Percentiles rank a stretch among this genome's conserved stretches.
These are phyloP conservation scores for Rugalucina vietnamica DNA, from an alignment of 2,888 invertebrate species.

Conservation along the genomic window DNA sequence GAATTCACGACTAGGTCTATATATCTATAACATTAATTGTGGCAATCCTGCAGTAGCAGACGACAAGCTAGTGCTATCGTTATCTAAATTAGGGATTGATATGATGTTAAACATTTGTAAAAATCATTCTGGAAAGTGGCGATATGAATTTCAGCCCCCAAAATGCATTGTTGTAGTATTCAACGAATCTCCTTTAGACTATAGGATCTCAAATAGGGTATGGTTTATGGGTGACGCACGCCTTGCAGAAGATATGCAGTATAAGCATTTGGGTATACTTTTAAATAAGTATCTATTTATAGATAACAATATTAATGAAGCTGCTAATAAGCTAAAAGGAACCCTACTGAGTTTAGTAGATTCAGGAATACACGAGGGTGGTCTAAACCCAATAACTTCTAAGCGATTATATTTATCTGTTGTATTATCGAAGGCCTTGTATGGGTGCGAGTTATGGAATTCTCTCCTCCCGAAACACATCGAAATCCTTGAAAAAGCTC, in stretches of 20 bases:
- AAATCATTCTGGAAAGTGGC: too few relatives aligned
- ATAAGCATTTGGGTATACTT: neutral
- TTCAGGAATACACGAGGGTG: neutral
- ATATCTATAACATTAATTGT: too few relatives aligned
- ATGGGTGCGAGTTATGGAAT: constrained; percentile 2
- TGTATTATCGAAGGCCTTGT: neutral
- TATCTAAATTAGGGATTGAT: too few relatives aligned
- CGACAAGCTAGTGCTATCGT: too few relatives aligned
- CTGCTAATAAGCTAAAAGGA: neutral
- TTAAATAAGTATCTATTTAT: neutral
- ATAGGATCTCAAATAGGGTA: too few relatives aligned
- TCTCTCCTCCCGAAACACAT: neutral
- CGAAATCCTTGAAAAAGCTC: neutral
- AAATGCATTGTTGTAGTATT: too few relatives aligned
- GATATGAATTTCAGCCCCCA: too few relatives aligned
- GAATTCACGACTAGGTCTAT: too few relatives aligned
- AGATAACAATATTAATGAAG: neutral
- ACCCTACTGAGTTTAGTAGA: neutral
- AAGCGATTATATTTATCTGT: neutral
- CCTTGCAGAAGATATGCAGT: neutral
- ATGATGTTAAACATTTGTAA: too few relatives aligned
- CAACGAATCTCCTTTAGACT: neutral
- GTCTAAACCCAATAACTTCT: neutral
- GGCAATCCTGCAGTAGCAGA: too few relatives aligned
- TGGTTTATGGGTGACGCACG: neutral